Conservation (phyloP, 2,113 vertebrate species). For the Proterorhinus semilunaris region DNA sequence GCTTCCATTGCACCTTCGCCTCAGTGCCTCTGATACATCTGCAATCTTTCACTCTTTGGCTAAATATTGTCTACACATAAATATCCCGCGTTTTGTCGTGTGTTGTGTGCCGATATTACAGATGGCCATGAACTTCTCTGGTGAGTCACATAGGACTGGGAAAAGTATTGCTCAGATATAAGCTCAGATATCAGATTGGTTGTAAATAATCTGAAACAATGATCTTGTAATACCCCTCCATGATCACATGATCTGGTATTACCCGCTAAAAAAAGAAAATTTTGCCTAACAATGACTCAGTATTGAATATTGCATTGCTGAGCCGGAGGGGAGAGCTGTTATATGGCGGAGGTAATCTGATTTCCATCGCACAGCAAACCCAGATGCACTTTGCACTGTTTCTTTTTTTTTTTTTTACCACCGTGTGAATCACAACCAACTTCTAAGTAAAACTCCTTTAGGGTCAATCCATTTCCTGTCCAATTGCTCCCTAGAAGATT, state of each 20-base stretch:
- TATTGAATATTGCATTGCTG: background rate
- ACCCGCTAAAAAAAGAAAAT: background rate
- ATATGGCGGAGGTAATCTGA: background rate
- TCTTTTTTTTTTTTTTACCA: background rate
- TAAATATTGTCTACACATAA: background rate
- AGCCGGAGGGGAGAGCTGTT: background rate
- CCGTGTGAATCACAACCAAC: slow-evolving; percentile 7
- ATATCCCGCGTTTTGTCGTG: background rate
- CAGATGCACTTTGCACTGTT: background rate
- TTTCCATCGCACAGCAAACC: slow-evolving; percentile 1
- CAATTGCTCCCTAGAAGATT: slow-evolving; percentile 6
- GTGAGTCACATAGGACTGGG: background rate
- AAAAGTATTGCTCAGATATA: background rate
- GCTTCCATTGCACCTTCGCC: background rate
- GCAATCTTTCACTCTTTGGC: background rate
- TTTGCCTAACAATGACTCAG: background rate
- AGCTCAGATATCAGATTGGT: background rate
- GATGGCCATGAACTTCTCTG: background rate
- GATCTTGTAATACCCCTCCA: background rate
- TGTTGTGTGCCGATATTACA: background rate
- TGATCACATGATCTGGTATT: slow-evolving; percentile 7
- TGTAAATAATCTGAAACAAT: slow-evolving; percentile 2
- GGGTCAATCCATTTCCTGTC: slow-evolving; percentile 5
- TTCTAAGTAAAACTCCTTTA: slow-evolving; percentile 21
- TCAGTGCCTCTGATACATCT: background rate